Evolutionary conservation across 1,140 invertebrate species (phyloP).

Genomic region (Oedothorax gibbosus): DNA sequence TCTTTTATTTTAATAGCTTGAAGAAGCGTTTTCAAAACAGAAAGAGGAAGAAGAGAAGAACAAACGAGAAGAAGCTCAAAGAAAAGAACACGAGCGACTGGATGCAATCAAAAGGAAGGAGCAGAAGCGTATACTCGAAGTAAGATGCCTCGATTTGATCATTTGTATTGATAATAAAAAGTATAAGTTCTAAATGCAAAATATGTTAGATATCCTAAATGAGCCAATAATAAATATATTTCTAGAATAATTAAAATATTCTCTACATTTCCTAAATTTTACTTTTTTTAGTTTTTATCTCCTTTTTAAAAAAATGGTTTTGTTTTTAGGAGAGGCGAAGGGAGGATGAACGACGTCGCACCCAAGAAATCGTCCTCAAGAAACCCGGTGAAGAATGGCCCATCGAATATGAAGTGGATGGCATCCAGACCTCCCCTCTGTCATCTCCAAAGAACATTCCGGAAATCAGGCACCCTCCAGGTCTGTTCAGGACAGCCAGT

Average conservation of each 20-base stretch:
- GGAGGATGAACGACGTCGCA: constrained; percentile 72
- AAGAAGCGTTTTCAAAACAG: constrained; percentile 84
- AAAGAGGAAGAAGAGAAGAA: constrained; percentile 79
- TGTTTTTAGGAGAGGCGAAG: constrained; percentile 77
- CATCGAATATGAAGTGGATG: constrained; percentile 61
- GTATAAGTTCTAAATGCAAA: neutral
- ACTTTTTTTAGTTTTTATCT: neutral
- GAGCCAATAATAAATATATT: neutral
- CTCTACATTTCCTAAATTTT: constrained; percentile 32
- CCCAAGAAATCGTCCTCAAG: constrained; percentile 73
- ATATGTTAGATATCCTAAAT: neutral
- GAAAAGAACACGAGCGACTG: constrained; percentile 80
- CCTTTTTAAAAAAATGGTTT: neutral
- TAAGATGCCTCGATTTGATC: constrained; percentile 63
- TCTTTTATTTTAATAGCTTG: constrained; percentile 72
- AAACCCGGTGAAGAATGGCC: constrained; percentile 71
- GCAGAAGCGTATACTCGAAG: constrained; percentile 86
- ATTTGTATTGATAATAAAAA: neutral
- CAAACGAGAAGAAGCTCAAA: constrained; percentile 79
- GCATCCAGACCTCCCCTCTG: constrained; percentile 50
- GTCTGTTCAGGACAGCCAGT: constrained; percentile 59
- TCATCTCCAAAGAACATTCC: constrained; percentile 55
- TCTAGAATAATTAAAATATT: neutral
- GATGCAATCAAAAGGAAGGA: constrained; percentile 86
- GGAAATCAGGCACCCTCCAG: constrained; percentile 52